Base-by-base conservation (phyloP, 2,888 invertebrate species). In the Cosmia trapezina region DNA sequence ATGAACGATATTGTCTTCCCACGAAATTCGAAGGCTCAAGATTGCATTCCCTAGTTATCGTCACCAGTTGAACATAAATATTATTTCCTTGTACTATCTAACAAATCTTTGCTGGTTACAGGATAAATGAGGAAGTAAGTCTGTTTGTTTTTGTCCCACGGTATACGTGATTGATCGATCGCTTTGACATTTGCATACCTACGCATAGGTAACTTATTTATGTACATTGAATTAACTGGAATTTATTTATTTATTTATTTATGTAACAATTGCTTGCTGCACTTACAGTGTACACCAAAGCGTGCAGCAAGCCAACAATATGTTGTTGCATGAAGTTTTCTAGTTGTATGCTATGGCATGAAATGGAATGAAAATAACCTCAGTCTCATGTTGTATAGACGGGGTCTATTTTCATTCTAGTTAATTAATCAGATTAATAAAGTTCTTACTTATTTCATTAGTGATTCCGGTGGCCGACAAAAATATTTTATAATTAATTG, bases 151-250 rank as follows among this genome's bases (percentile, higher is more conserved):
- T 12, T 33, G 22, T n/a, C n/a, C 41, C 33, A n/a, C 12, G 19
- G 47, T 41, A 43, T 3, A 22, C 17, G 6, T 19, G 41, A 63
- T 75, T 33, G 54, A 75, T 41, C 41, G 17, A 75, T 43, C 47
- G 33, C 47, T 73, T 75, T 19, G 47, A 19, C 19, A 64, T 75
- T 73, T 47, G 54, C 75, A 73, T 67, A n/a, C n/a, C n/a, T n/a
- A 68, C 28, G 41, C 28, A 51, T 51, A n/a, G n/a, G n/a, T n/a
- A 37, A 22, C 1, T 62, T 28, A 47, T 45, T 28, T 33, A 7
- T 28, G 28, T 19, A 7, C 14, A 47, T 4, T 5, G 12, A 28
- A 19, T 19, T 28, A 45, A 19, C 45, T 47, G 8, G 45, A n/a
- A n/a, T n/a, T n/a, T n/a, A n/a, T n/a, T n/a, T n/a, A n/a, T n/a